Evolutionary conservation across 2,113 vertebrate species (phyloP).

Genomic region (Fukomys damarensis): DNA sequence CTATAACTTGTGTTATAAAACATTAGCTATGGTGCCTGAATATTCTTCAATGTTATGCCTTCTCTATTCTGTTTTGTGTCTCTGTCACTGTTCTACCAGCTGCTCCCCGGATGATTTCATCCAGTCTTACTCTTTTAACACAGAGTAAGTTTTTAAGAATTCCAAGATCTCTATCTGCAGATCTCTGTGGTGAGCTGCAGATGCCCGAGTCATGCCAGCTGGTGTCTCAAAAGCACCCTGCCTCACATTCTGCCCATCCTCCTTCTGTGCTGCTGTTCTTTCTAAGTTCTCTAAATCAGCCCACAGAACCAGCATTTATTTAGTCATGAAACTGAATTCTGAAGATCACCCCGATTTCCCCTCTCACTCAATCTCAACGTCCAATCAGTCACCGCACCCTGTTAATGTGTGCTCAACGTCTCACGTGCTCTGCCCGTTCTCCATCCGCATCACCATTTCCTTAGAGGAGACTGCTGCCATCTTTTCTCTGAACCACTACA

Average conservation of each 20-base stretch:
- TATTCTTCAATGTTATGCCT: background rate
- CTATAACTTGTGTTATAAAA: conserved; percentile 20
- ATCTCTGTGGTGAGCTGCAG: background rate
- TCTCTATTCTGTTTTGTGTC: conserved; percentile 3
- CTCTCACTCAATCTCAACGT: background rate
- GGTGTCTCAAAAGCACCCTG: background rate
- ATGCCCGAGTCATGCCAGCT: background rate
- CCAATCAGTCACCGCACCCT: too few species aligned
- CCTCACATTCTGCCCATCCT: background rate
- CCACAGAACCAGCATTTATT: background rate
- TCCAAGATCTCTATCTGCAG: background rate
- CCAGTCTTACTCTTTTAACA: conserved; percentile 27
- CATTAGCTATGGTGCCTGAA: background rate
- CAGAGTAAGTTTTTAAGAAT: background rate
- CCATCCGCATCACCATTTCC: background rate
- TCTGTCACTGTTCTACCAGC: background rate
- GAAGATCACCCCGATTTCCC: background rate
- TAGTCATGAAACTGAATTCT: background rate
- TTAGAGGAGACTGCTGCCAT: background rate
- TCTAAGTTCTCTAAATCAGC: background rate
- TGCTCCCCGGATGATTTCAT: conserved; percentile 24
- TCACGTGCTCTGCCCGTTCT: background rate
- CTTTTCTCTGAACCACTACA: background rate
- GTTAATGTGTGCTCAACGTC: background rate
- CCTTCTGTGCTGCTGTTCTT: background rate